Percentiles rank a stretch among this genome's conserved stretches.
phyloP scores from a whole-genome alignment of 2,797 vertebrate species.

The Malacoctenus gilli region DNA sequence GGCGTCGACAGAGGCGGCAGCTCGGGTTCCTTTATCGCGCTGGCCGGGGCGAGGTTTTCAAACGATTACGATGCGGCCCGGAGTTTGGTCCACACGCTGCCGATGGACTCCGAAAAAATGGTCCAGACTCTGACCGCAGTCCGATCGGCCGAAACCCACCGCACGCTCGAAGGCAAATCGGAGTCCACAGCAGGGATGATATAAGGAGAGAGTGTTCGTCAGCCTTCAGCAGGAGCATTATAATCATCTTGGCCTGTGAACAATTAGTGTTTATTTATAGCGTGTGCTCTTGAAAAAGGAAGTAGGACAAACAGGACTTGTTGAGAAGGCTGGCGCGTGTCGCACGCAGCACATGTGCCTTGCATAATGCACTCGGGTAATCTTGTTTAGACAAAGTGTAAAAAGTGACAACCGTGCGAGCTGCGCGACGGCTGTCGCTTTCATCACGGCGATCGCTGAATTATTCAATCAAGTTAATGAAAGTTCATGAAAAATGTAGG shows the following conservation, averaged over 20 bases:
- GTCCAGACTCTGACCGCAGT: neutral
- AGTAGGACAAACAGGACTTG: slow-evolving; percentile 17
- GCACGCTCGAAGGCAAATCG: too few species aligned
- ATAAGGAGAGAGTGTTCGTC: neutral
- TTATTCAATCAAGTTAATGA: slow-evolving; percentile 76
- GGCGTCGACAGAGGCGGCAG: slow-evolving; percentile 1
- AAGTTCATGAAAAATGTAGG: slow-evolving; percentile 73
- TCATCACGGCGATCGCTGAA: slow-evolving; percentile 68
- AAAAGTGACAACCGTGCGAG: slow-evolving; percentile 49
- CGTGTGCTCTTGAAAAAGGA: neutral
- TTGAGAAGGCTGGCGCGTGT: slow-evolving; percentile 19
- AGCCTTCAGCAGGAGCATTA: neutral
- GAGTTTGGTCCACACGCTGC: slow-evolving; percentile 4
- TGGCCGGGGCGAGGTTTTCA: slow-evolving; percentile 35
- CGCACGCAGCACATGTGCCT: slow-evolving; percentile 17
- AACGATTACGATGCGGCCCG: slow-evolving; percentile 46
- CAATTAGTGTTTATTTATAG: slow-evolving; percentile 3
- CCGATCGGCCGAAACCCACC: slow-evolving; percentile 1
- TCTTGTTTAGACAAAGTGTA: slow-evolving; percentile 67
- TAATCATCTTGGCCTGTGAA: slow-evolving; percentile 10
- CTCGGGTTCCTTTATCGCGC: slow-evolving; percentile 30
- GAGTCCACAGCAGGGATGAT: neutral
- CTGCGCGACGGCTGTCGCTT: slow-evolving; percentile 39
- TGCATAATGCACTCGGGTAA: slow-evolving; percentile 60
- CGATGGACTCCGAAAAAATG: slow-evolving; percentile 15